Conservation (phyloP, 2,888 invertebrate genomes). For the Drosophila eohydei region DNA sequence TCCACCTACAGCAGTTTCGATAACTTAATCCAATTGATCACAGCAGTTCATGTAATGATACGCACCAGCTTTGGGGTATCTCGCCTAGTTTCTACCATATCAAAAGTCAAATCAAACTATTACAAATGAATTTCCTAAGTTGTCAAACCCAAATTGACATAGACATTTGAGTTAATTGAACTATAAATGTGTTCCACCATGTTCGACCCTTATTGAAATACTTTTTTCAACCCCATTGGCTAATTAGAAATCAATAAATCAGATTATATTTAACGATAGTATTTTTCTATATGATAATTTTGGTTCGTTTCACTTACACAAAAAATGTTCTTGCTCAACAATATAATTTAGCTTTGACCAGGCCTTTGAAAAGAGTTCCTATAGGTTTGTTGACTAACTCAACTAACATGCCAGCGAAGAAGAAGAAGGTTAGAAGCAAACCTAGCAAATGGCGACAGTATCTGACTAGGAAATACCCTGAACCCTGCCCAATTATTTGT, state of each 20-base stretch:
- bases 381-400: conserved; percentile 14
- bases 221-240: neutral
- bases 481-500: neutral
- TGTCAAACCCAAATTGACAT: neutral
- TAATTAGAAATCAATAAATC: conserved; percentile 5
- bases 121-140: neutral
- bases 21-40: too few species aligned
- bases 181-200: neutral
- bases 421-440: too few species aligned
- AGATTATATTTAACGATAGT: neutral
- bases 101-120: too few species aligned
- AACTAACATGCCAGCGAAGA: neutral
- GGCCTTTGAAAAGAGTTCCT: conserved; percentile 8
- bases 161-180: conserved; percentile 1
- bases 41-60: too few species aligned
- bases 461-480: neutral
- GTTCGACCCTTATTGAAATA: neutral
- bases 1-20: too few species aligned
- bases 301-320: neutral
- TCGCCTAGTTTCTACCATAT: too few species aligned
- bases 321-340: neutral
- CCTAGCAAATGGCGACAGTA: too few species aligned
- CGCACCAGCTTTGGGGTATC: too few species aligned
- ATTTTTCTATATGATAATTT: neutral
- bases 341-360: conserved; percentile 3